Evolutionary conservation across 2,888 invertebrate species (phyloP), one percentile per base, ranked within the genome.

Genomic region (Drosophila leonis): DNA sequence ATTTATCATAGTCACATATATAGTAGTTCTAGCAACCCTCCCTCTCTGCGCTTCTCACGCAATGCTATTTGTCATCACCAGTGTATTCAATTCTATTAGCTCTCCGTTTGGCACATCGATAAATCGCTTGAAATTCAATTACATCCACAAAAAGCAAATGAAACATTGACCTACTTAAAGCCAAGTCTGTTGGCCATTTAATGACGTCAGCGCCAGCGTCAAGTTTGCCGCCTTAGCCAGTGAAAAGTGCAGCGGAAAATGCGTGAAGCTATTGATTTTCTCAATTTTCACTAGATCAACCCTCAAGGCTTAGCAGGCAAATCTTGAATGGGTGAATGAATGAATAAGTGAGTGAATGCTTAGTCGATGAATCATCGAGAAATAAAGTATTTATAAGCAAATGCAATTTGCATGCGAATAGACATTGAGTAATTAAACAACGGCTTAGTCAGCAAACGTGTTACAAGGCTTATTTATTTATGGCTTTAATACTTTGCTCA

Each of bases 141-240:
- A 64, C 83, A 81, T 59, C 65, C 65, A 49, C 70, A 65, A 68
- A 83, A 65, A 84, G 60, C 70, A 49, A 70, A 75, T 67, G 56
- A 75, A 83, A 71, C 89, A 84, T 84, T 84, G 89, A 84, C 84
- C 89, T 61, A 84, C 65, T 78, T 75, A 29, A 29, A 55, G 65
- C 54, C 77, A 56, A 72, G 64, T 72, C 74, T 74, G 67, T 82
- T 72, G 65, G 82, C 78, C 66, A 73, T 49, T 48, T 8, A 4
- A 81, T 84, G 84, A 84, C 89, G 84, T 84, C 87, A 84, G 65
- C 54, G 31, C 8, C 63, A 62, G 65, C 54, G 31, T 9, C 63
- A 62, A 49, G 56, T 48, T 64, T 60, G 60, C 35, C 51, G 35
- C 35, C 44, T 49, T 52, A 37, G 62, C 18, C 65, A 52, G 62